Conservation (phyloP, 2,888 invertebrate species). For the Lasioglossum zephyrum region DNA sequence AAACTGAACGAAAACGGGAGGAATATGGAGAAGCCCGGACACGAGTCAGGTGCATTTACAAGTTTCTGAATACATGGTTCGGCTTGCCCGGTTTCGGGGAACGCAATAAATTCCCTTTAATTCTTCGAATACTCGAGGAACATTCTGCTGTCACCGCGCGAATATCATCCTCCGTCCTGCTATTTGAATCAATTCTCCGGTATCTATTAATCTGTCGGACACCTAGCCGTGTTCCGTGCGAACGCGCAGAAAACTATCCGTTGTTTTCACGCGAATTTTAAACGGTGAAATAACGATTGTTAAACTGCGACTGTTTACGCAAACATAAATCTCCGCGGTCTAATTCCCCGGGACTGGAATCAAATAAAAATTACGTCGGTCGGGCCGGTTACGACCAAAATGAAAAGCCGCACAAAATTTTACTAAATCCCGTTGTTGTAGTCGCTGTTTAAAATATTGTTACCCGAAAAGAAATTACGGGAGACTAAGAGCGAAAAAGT, state of each 20-base stretch:
- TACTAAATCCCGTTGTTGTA: background rate
- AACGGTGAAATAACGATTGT: background rate
- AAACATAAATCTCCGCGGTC: background rate
- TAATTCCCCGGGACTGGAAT: background rate
- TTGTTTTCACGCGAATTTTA: background rate
- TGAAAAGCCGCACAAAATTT: background rate
- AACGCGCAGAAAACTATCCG: background rate
- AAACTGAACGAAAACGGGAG: constrained; percentile 39
- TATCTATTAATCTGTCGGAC: background rate
- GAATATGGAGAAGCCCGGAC: constrained; percentile 7
- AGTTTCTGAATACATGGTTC: constrained; percentile 24
- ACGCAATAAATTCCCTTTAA: constrained; percentile 55
- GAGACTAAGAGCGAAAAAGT: too few species aligned
- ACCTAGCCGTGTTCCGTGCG: background rate
- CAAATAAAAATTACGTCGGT: background rate
- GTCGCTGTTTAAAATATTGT: background rate
- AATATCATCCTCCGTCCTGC: constrained; percentile 6
- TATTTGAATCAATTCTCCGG: background rate
- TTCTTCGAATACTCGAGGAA: constrained; percentile 45
- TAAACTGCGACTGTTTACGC: background rate
- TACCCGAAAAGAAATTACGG: too few species aligned
- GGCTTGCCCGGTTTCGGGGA: constrained; percentile 4
- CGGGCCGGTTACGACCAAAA: background rate
- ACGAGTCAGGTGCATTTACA: constrained; percentile 35
- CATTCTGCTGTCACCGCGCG: constrained; percentile 15